phyloP scores from a whole-genome alignment of 2,888 invertebrate species.

The Morpho helenor region DNA sequence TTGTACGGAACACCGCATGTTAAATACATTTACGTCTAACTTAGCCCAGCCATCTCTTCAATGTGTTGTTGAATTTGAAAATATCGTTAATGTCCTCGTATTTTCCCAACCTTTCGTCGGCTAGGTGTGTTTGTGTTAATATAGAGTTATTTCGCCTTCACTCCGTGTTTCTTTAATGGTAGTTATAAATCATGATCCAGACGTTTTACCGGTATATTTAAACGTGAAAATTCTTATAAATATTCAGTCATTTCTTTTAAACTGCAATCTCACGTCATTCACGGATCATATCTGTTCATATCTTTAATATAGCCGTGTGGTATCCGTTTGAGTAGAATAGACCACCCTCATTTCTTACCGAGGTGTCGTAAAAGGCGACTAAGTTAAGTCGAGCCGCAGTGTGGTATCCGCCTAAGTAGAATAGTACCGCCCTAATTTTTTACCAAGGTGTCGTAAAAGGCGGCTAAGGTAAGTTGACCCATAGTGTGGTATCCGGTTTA shows the following conservation, averaged over 20 bases:
- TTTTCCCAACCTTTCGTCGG: conserved; percentile 30
- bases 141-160: conserved; percentile 12
- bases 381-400: too few relatives aligned
- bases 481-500: too few relatives aligned
- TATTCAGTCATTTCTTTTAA: background rate
- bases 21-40: background rate
- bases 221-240: background rate
- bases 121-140: conserved; percentile 13
- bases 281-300: too few relatives aligned
- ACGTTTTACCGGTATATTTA: background rate
- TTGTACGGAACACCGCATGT: conserved; percentile 5
- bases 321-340: too few relatives aligned
- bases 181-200: conserved; percentile 7
- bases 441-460: too few relatives aligned
- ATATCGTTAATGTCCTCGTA: conserved; percentile 39
- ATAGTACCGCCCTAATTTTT: too few relatives aligned
- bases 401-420: too few relatives aligned
- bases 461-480: too few relatives aligned
- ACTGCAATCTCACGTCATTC: too few relatives aligned
- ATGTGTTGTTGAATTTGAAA: conserved; percentile 35
- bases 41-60: background rate
- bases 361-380: too few relatives aligned
- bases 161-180: conserved; percentile 8
- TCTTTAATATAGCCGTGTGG: too few relatives aligned
- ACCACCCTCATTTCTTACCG: too few relatives aligned